Conservation (phyloP, 2,888 invertebrate genomes). For the Patella caerulea region DNA sequence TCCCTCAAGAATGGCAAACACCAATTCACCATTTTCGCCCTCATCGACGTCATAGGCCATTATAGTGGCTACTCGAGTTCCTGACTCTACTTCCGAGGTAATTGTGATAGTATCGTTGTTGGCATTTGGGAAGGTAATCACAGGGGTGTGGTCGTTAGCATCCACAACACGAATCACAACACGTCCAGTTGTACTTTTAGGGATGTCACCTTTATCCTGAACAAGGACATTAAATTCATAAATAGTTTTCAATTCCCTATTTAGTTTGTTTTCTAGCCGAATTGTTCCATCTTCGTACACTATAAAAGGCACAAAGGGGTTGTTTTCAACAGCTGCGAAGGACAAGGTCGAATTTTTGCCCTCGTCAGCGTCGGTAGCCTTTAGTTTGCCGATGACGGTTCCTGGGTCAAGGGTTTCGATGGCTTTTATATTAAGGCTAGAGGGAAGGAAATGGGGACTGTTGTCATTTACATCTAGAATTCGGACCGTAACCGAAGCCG, state of each 20-base stretch:
- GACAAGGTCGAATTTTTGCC: background rate
- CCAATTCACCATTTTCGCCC: background rate
- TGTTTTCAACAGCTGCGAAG: background rate
- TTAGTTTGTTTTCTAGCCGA: slow-evolving; percentile 40
- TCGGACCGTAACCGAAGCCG: background rate
- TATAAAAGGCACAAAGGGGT: slow-evolving; percentile 72
- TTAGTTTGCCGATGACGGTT: background rate
- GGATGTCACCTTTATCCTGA: slow-evolving; percentile 48
- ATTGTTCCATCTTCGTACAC: slow-evolving; percentile 40
- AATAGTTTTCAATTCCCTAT: slow-evolving; percentile 45
- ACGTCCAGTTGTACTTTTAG: slow-evolving; percentile 42
- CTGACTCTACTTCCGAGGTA: background rate
- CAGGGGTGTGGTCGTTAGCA: slow-evolving; percentile 57
- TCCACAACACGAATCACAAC: slow-evolving; percentile 50
- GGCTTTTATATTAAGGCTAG: background rate
- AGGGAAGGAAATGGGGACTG: background rate
- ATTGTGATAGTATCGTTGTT: background rate
- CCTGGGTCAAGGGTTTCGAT: slow-evolving; percentile 3
- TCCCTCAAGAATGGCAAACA: background rate
- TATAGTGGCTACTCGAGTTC: background rate
- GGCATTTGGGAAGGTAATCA: slow-evolving; percentile 41
- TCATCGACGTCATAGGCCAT: background rate
- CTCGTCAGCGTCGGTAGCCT: background rate
- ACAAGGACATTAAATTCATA: slow-evolving; percentile 49
- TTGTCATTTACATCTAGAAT: background rate